These are phyloP conservation scores for Procavia capensis DNA, from an alignment of 2,113 vertebrate species.

Conservation along the genomic window DNA sequence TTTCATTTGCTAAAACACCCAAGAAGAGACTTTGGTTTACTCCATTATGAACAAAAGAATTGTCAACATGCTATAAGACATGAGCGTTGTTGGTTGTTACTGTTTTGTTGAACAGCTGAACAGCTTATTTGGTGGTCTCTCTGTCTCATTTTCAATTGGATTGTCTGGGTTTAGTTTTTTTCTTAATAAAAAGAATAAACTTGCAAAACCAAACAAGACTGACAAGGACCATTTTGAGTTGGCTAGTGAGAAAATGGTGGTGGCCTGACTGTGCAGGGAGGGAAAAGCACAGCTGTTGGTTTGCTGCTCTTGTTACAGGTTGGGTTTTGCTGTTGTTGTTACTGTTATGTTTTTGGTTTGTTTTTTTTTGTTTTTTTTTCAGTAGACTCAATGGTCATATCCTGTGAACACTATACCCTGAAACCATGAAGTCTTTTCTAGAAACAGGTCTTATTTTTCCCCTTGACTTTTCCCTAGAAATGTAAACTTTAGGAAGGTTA, in stretches of 20 bases:
- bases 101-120: conserved; percentile 81
- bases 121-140: conserved; percentile 80
- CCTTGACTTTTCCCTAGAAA: conserved; percentile 73
- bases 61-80: conserved; percentile 88
- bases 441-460: conserved; percentile 68
- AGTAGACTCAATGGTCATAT: conserved; percentile 70
- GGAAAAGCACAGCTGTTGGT: conserved; percentile 77
- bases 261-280: conserved; percentile 82
- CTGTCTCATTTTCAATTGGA: conserved; percentile 83
- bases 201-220: conserved; percentile 81
- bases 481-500: conserved; percentile 62
- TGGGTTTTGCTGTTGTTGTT: background rate
- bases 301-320: background rate
- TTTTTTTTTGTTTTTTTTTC: conserved; percentile 58
- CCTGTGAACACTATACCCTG: conserved; percentile 77
- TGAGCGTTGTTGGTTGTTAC: conserved; percentile 82
- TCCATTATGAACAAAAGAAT: conserved; percentile 88
- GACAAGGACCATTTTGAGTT: conserved; percentile 86
- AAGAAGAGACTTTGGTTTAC: conserved; percentile 83
- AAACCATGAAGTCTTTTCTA: conserved; percentile 79
- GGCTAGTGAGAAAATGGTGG: conserved; percentile 84
- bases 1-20: conserved; percentile 84
- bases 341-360: background rate
- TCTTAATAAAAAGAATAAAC: conserved; percentile 63
- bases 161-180: conserved; percentile 83